Conservation (phyloP, 1,140 invertebrate genomes). For the Lysiphlebus fabarum region DNA sequence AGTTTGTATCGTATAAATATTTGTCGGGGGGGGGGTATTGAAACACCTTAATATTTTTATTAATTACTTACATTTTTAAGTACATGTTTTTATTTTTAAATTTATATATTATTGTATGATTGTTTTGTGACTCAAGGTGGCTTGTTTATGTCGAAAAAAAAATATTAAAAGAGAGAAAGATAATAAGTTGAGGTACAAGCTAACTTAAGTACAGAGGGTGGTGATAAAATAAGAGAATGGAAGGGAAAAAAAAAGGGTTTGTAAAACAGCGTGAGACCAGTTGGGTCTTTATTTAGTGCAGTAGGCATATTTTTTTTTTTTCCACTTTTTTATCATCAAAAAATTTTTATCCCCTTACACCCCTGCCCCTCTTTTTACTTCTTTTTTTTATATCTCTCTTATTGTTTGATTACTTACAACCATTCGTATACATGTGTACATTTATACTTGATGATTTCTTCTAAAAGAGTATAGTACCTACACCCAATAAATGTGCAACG, state of each 20-base stretch:
- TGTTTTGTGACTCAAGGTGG: conserved; percentile 22
- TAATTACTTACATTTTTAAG: conserved; percentile 24
- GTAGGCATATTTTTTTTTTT: conserved; percentile 35
- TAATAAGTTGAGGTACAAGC: conserved; percentile 7
- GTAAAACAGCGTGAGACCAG: conserved; percentile 46
- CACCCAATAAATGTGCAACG: conserved; percentile 26
- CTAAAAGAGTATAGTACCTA: no score
- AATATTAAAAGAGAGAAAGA: conserved; percentile 21
- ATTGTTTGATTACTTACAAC: neutral
- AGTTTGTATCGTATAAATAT: no score
- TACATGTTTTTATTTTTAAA: neutral
- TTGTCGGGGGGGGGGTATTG: no score
- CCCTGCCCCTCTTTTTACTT: conserved; percentile 14
- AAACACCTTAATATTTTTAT: conserved; percentile 23
- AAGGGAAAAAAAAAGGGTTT: conserved; percentile 20
- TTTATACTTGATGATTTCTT: no score
- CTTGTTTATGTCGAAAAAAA: conserved; percentile 51
- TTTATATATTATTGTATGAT: neutral
- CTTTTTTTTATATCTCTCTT: conserved; percentile 10
- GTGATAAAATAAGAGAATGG: neutral
- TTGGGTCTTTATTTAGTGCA: conserved; percentile 46
- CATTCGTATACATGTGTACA: no score
- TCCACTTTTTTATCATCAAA: neutral
- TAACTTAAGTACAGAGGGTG: conserved; percentile 12
- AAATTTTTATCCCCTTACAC: conserved; percentile 14